These are phyloP conservation scores for Prionchulus punctatus DNA, from an alignment of 2,888 invertebrate genomes.

Conservation along the genomic window DNA sequence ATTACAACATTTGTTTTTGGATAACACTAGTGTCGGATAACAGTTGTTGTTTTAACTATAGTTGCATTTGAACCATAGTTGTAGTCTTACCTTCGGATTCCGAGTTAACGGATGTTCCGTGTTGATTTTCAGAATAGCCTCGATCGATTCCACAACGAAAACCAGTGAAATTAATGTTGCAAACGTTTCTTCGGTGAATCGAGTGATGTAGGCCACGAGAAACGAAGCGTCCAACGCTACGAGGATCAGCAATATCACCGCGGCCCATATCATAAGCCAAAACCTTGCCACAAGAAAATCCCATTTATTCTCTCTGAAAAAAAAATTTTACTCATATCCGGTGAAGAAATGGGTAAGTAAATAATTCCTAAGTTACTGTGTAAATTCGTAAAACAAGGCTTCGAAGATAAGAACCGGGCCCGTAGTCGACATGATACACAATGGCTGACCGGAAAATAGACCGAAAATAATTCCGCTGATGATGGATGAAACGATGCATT, in stretches of 20 bases:
- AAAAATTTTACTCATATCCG: background rate
- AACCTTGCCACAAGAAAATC: conserved; percentile 83
- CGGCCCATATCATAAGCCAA: conserved; percentile 91
- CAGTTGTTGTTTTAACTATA: no score
- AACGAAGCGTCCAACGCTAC: conserved; percentile 90
- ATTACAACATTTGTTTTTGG: no score
- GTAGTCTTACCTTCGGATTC: conserved; percentile 11
- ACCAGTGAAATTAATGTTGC: conserved; percentile 92
- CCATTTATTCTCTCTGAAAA: conserved; percentile 52
- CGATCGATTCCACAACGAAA: conserved; percentile 92
- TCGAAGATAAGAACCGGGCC: conserved; percentile 28
- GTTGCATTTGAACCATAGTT: no score
- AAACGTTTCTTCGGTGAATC: conserved; percentile 95
- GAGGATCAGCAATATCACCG: conserved; percentile 61
- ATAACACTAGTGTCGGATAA: no score
- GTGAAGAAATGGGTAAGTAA: background rate
- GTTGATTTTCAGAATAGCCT: conserved; percentile 61
- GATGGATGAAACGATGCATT: conserved; percentile 23
- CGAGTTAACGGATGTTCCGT: conserved; percentile 50
- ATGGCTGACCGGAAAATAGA: conserved; percentile 23
- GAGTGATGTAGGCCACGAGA: conserved; percentile 86
- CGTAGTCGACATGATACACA: conserved; percentile 27
- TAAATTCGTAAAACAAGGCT: conserved; percentile 34
- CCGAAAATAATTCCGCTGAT: conserved; percentile 24
- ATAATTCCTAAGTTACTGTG: no score